phyloP scores from a whole-genome alignment of 2,888 invertebrate species.

The Ganaspis brasiliensis region DNA sequence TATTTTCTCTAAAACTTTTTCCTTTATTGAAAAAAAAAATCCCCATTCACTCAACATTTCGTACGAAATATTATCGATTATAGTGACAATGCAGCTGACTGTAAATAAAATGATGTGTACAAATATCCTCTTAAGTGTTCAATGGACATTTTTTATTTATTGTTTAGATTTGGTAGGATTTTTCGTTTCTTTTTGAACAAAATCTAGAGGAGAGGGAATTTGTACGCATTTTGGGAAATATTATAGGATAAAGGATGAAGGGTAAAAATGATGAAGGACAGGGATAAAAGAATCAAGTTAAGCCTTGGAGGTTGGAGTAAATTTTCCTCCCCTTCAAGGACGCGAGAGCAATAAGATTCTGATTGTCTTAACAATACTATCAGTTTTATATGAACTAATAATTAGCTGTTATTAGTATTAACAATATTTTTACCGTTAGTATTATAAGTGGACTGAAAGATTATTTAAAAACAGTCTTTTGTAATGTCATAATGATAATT shows the following conservation, averaged over 20 bases:
- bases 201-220: background rate
- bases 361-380: slow-evolving; percentile 80
- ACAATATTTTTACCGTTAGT: slow-evolving; percentile 61
- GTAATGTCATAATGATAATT: background rate
- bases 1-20: slow-evolving; percentile 53
- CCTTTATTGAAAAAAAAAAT: background rate
- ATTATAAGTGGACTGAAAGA: slow-evolving; percentile 53
- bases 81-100: slow-evolving; percentile 23
- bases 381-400: slow-evolving; percentile 67
- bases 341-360: slow-evolving; percentile 77
- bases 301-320: slow-evolving; percentile 55
- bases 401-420: slow-evolving; percentile 58
- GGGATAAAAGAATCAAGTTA: slow-evolving; percentile 1
- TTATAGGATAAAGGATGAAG: background rate
- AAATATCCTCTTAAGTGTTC: slow-evolving; percentile 62
- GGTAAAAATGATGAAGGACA: background rate
- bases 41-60: background rate
- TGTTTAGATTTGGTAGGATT: background rate
- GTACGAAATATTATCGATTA: background rate
- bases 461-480: background rate
- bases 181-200: background rate
- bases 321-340: slow-evolving; percentile 69
- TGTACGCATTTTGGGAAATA: background rate
- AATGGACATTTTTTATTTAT: slow-evolving; percentile 4
- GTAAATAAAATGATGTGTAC: slow-evolving; percentile 68